Base-by-base conservation (phyloP, 1,140 invertebrate genomes). In the Chironomus striatipennis region DNA sequence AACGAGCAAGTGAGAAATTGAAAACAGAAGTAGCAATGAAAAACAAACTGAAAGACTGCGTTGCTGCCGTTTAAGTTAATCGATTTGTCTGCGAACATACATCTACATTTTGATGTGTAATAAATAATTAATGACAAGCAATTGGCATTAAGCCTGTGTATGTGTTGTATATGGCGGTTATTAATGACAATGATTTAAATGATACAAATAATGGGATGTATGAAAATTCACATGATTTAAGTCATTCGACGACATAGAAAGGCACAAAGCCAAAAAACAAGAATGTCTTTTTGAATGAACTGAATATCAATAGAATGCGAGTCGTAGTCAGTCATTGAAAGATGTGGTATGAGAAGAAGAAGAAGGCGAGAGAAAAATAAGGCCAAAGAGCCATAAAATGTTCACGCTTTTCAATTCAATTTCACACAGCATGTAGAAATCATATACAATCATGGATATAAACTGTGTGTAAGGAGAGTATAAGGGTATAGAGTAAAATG, bases 61-160 rank as follows among this genome's bases (percentile, higher is more conserved):
- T 57, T 47, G 12, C n/a, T 12, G 12, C 15, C 47, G 47, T 57
- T 34, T 34, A 34, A 34, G 24, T 34, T 34, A 57, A 57, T 57
- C 47, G 47, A 57, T 57, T 57, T 57, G 47, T 57, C 47, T 57
- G 47, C 47, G 12, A 10, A 57, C 24, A 34, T 34, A n/a, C 47
- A 57, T 12, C 47, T 57, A 57, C 47, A 57, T 57, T 57, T 57
- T 57, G n/a, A 57, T 57, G n/a, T 57, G 43, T 57, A 15, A 57
- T 57, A 57, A 57, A 57, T 57, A 57, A 57, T 57, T 57, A 57
- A 57, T 57, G 47, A 57, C 47, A 57, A 57, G 47, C 47, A 57
- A 57, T 57, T 57, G 47, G n/a, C 47, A 57, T 57, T 57, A 57
- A 57, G 47, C n/a, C 8, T 34, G 5, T 34, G 24, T 34, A 34